A percentile compares a stretch with the other conserved stretches of the same genome.
phyloP scores from a whole-genome alignment of 23 tunicate genomes.

The Diplosoma virens region DNA sequence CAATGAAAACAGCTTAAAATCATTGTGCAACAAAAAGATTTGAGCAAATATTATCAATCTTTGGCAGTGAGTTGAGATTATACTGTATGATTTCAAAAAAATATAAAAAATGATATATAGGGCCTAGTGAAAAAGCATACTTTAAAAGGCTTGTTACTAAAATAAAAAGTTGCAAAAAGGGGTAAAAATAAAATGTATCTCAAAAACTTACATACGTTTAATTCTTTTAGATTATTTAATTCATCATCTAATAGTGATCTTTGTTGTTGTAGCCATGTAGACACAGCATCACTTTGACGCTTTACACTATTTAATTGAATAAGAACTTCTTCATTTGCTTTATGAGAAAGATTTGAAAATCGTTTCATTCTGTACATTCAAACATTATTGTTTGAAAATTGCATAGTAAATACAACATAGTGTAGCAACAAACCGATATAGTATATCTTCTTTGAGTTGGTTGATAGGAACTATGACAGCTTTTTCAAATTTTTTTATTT shows the following conservation, averaged over 20 bases:
- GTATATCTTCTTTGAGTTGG: conserved; percentile 44
- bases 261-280: conserved; percentile 54
- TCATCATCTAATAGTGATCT: conserved; percentile 39
- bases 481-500: conserved; percentile 52
- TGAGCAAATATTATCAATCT: too few species aligned
- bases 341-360: background rate
- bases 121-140: too few species aligned
- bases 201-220: conserved; percentile 19
- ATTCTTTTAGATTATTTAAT: conserved; percentile 8
- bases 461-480: conserved; percentile 57
- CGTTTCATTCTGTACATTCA: background rate
- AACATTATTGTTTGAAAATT: too few species aligned
- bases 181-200: too few species aligned
- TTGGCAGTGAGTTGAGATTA: too few species aligned
- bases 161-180: too few species aligned
- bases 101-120: too few species aligned
- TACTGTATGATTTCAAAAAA: too few species aligned
- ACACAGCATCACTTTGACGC: conserved; percentile 51
- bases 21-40: too few species aligned
- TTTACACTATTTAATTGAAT: conserved; percentile 43
- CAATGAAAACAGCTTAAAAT: too few species aligned
- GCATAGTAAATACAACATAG: too few species aligned
- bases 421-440: conserved; percentile 44
- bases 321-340: conserved; percentile 12
- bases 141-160: too few species aligned